Evolutionary conservation across 2,113 vertebrate genomes (phyloP), one percentile per base, ranked within the genome.

Genomic region (Aptenodytes patagonicus): DNA sequence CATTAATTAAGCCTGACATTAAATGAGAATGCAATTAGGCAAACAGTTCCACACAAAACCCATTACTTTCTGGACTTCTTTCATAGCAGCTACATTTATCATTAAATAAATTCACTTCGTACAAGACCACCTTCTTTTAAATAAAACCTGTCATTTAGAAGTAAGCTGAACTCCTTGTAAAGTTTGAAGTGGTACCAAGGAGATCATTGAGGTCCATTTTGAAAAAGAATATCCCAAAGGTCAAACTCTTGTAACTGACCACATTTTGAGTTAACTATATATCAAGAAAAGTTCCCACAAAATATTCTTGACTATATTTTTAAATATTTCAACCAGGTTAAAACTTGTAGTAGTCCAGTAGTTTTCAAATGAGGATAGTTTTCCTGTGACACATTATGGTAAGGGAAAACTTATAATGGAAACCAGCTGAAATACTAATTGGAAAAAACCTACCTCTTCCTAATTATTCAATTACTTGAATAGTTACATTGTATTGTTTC

Each of bases 1-100:
- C 26, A 55, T 95, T 91, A 92, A 95, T 92, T 96, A 96, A 95
- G 58, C 18, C 62, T 95, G 95, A 93, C 79, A 73, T 70, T 90
- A 92, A 91, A 92, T 42, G 46, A 94, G 82, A 96, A 85, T 51
- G 51, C 55, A 94, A 92, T 92, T 90, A 88, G 68, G 87, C 71
- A 95, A 96, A 93, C 58, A 89, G 66, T 93, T 93, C 75, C 71
- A 83, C 62, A 76, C 0, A 2, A 95, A 96, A 86, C 13, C 38
- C 71, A 77, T 36, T 83, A 73, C 85, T 94, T 91, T 92, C 79
- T 75, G 64, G 51, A 42, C 26, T 90, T 90, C 31, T 11, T 86
- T 87, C 69, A 57, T 4, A 93, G 87, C 42, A 93, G 83, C 14
- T 58, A 68, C 70, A 96, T 87, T 91, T 71, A 90, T 68, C 89